phyloP scores from a whole-genome alignment of 2,113 vertebrate species.

The Ceuthmochares aereus region DNA sequence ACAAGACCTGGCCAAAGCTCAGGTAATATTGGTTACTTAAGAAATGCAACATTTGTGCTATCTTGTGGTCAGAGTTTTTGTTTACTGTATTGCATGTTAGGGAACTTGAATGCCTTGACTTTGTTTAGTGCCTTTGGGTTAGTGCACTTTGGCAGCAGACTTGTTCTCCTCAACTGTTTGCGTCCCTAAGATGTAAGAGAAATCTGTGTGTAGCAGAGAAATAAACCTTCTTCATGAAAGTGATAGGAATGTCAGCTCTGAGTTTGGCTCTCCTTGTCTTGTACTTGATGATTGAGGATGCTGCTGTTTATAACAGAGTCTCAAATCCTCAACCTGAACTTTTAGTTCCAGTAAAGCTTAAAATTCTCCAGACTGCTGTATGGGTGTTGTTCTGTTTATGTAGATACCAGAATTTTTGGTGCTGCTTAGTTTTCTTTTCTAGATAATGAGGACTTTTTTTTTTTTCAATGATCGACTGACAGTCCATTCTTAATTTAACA shows the following conservation, averaged over 20 bases:
- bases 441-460: not conserved
- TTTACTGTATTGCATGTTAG: not conserved
- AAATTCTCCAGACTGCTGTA: not conserved
- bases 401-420: not conserved
- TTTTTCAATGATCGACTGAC: too few species aligned
- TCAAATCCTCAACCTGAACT: not conserved
- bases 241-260: rapidly evolving
- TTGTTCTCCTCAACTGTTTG: not conserved
- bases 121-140: not conserved
- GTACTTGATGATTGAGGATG: rapidly evolving
- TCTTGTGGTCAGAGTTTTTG: not conserved
- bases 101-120: not conserved
- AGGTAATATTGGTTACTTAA: slow-evolving; percentile 74
- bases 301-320: not conserved
- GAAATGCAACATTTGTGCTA: not conserved
- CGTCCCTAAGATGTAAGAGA: not conserved
- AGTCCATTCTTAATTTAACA: not conserved
- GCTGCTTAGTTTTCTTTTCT: not conserved
- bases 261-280: not conserved
- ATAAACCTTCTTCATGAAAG: not conserved
- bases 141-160: not conserved
- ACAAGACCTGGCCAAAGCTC: slow-evolving; percentile 84
- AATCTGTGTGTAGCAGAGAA: not conserved
- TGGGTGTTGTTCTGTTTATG: not conserved
- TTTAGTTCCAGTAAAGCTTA: not conserved